These are phyloP conservation scores for Eublepharis macularius DNA, from an alignment of 2,113 vertebrate genomes.

Conservation along the genomic window DNA sequence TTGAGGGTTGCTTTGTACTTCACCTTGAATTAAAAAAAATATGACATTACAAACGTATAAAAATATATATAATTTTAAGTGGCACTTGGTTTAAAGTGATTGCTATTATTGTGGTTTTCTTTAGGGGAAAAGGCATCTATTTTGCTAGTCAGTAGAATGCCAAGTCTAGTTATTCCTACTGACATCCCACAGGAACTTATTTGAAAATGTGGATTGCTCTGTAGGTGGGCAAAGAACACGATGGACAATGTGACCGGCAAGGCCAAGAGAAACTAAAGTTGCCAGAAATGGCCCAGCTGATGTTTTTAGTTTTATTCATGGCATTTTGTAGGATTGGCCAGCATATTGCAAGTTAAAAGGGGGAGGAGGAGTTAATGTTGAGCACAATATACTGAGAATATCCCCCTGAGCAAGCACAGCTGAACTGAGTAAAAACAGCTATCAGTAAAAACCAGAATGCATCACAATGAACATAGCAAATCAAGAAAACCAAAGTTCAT, in stretches of 20 bases:
- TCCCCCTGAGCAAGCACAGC: not conserved
- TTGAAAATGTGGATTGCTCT: slow-evolving; percentile 58
- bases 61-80: slow-evolving; percentile 48
- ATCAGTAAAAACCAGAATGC: not conserved
- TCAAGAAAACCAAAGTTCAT: too few relatives aligned
- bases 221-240: slow-evolving; percentile 30
- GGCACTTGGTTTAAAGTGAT: slow-evolving; percentile 32
- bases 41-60: slow-evolving; percentile 52
- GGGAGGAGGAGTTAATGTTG: not conserved
- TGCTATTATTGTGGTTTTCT: slow-evolving; percentile 48
- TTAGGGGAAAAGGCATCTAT: slow-evolving; percentile 36
- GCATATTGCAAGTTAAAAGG: not conserved
- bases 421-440: not conserved
- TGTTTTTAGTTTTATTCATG: not conserved
- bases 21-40: slow-evolving; percentile 16
- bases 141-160: slow-evolving; percentile 62
- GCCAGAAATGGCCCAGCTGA: not conserved
- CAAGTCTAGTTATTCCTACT: slow-evolving; percentile 66
- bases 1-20: slow-evolving; percentile 2
- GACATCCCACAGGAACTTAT: slow-evolving; percentile 36
- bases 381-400: not conserved
- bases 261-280: not conserved
- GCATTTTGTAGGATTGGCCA: not conserved
- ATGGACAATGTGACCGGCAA: not conserved
- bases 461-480: too few relatives aligned